These are phyloP conservation scores for Eumacrocentrus americanus DNA, from an alignment of 2,888 invertebrate genomes.

Conservation along the genomic window DNA sequence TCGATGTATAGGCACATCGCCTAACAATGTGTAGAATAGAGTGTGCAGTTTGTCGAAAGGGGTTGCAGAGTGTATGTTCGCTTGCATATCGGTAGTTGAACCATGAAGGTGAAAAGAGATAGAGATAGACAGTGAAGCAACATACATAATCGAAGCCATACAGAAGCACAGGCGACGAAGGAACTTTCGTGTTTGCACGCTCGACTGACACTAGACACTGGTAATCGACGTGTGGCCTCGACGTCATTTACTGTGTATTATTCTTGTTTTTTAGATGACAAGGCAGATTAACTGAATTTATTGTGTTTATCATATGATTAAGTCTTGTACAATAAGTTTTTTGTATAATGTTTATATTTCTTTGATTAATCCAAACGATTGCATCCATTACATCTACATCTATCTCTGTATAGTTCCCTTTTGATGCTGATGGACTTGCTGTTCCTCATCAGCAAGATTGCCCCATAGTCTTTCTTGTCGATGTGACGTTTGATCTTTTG, in stretches of 20 bases:
- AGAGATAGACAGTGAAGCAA: slow-evolving; percentile 7
- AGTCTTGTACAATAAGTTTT: neutral
- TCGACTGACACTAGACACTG: neutral
- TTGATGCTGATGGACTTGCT: slow-evolving; percentile 7
- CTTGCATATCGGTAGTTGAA: neutral
- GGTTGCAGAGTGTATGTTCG: slow-evolving; percentile 6
- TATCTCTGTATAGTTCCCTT: slow-evolving; percentile 7
- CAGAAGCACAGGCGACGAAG: slow-evolving; percentile 16
- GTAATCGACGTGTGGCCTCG: slow-evolving; percentile 11
- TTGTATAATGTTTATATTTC: too few relatives aligned
- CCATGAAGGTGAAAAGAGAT: slow-evolving; percentile 6
- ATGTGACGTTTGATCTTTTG: slow-evolving; percentile 20
- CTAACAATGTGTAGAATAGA: slow-evolving; percentile 1
- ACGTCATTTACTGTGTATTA: too few relatives aligned
- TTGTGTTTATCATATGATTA: neutral
- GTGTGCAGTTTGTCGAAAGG: neutral
- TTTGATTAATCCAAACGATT: slow-evolving; percentile 2
- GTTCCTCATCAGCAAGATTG: slow-evolving; percentile 23
- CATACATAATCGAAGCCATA: slow-evolving; percentile 27
- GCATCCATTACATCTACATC: slow-evolving; percentile 19
- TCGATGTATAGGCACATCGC: slow-evolving; percentile 32
- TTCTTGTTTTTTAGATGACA: too few relatives aligned
- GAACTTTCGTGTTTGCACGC: slow-evolving; percentile 14
- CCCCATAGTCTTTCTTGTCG: slow-evolving; percentile 13
- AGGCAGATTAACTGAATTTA: too few relatives aligned